Evolutionary conservation across 2,888 invertebrate genomes (phyloP).

Genomic region (Andrena minutula): DNA sequence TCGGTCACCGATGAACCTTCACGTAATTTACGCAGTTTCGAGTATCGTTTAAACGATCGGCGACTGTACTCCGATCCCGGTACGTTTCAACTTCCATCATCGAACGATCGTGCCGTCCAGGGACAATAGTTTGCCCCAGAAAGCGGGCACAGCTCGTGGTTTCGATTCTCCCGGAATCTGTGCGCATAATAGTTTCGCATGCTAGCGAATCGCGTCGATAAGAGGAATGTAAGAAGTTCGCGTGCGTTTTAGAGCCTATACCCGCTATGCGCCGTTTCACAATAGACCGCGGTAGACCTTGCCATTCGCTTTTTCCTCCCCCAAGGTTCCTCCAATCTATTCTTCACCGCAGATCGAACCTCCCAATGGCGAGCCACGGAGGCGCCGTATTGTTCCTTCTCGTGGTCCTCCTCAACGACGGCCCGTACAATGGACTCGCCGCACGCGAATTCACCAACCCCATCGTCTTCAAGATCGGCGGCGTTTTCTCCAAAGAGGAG

Average conservation of each 20-base stretch:
- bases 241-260: too few species aligned
- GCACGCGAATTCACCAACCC: constrained; percentile 86
- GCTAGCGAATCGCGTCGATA: too few species aligned
- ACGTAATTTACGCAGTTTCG: not conserved
- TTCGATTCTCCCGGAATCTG: too few species aligned
- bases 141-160: too few species aligned
- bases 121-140: too few species aligned
- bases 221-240: too few species aligned
- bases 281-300: too few species aligned
- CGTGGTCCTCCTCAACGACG: constrained; percentile 57
- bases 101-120: not conserved
- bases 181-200: too few species aligned
- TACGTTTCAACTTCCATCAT: constrained; percentile 38
- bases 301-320: too few species aligned
- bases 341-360: constrained; percentile 15
- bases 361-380: constrained; percentile 50
- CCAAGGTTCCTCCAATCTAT: not conserved
- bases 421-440: constrained; percentile 47
- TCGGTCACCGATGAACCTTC: constrained; percentile 22
- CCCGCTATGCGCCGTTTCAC: too few species aligned
- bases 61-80: constrained; percentile 13
- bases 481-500: constrained; percentile 94
- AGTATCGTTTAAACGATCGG: constrained; percentile 31
- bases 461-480: constrained; percentile 94
- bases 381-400: constrained; percentile 49